These are phyloP conservation scores for Anoura caudifer DNA, from an alignment of 2,113 vertebrate species.

Conservation along the genomic window DNA sequence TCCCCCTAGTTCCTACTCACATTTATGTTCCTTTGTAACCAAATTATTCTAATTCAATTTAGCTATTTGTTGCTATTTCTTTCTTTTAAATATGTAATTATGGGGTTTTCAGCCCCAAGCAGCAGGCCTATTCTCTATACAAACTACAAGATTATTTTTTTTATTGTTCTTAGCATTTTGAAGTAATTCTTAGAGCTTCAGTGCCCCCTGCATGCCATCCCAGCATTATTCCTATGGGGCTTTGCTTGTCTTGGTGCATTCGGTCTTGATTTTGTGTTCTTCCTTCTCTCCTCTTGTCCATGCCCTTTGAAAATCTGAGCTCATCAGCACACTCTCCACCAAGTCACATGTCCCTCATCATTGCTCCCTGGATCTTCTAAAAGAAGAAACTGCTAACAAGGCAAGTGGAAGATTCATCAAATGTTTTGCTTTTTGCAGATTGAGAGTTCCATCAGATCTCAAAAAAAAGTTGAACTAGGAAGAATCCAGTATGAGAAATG, in stretches of 20 bases:
- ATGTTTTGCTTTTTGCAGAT: constrained; percentile 53
- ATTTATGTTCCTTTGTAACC: not conserved
- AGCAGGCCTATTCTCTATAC: not conserved
- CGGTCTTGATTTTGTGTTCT: not conserved
- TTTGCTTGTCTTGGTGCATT: not conserved
- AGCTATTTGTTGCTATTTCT: not conserved
- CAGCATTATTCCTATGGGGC: not conserved
- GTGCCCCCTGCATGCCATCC: not conserved
- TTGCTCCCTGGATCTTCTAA: constrained; percentile 64
- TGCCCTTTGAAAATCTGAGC: constrained; percentile 49
- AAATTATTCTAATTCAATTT: not conserved
- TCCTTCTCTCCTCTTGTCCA: not conserved
- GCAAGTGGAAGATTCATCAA: constrained; percentile 63
- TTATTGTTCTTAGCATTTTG: not conserved
- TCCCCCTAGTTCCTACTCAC: not conserved
- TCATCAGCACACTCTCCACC: constrained; percentile 25
- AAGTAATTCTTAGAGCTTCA: not conserved
- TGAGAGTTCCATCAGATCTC: constrained; percentile 41
- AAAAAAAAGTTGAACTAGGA: constrained; percentile 50
- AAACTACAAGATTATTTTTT: not conserved
- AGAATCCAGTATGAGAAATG: constrained; percentile 3
- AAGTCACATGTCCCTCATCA: constrained; percentile 43
- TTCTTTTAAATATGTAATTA: not conserved
- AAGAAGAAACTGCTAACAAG: constrained; percentile 72
- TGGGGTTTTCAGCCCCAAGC: not conserved